Percentiles rank a stretch among this genome's conserved stretches.
Evolutionary conservation across 2,888 invertebrate genomes (phyloP).

Genomic region (Andrena bicolor): DNA sequence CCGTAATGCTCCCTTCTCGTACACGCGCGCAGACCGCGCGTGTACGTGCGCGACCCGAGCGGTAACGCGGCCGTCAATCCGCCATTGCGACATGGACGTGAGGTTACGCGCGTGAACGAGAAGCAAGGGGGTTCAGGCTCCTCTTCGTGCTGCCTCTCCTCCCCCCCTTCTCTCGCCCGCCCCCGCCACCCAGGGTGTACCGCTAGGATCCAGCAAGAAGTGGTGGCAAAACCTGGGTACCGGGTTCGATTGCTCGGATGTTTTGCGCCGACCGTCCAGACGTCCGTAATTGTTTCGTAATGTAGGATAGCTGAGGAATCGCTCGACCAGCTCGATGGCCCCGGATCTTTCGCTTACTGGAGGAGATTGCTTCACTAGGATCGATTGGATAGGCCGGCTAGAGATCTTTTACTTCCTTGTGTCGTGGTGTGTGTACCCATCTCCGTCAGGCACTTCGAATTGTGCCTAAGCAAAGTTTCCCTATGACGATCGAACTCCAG

Average conservation of each 20-base stretch:
- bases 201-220: constrained; percentile 27
- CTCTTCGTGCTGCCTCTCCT: neutral
- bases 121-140: constrained; percentile 57
- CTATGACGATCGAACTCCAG: no score
- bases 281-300: constrained; percentile 14
- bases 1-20: constrained; percentile 60
- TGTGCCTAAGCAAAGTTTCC: no score
- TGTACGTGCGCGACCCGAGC: constrained; percentile 41
- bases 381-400: neutral
- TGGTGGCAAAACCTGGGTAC: constrained; percentile 13
- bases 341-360: neutral
- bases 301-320: neutral
- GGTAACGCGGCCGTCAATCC: constrained; percentile 60
- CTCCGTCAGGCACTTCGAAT: no score
- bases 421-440: no score
- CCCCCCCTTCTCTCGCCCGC: neutral
- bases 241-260: constrained; percentile 17
- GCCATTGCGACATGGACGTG: constrained; percentile 67
- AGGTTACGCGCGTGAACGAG: constrained; percentile 67
- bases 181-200: constrained; percentile 20
- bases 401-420: neutral
- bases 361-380: neutral
- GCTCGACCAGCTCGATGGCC: neutral
- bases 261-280: constrained; percentile 2
- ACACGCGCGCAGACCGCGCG: constrained; percentile 26